Base-by-base conservation (phyloP, 2,797 vertebrate genomes). In the Taeniopygia guttata region DNA sequence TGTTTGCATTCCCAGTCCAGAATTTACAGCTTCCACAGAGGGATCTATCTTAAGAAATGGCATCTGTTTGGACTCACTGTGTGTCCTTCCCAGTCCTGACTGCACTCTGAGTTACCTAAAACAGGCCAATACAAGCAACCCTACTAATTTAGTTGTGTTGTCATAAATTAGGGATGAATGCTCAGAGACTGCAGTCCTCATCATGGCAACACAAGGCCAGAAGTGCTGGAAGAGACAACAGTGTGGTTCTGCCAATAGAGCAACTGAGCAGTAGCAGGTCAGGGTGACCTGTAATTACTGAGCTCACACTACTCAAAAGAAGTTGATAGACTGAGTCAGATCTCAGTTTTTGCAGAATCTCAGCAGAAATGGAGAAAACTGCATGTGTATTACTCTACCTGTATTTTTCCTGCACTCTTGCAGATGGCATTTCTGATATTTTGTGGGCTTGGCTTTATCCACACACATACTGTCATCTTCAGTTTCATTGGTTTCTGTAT, bases 401-500 rank as follows among this genome's bases (percentile, higher is more conserved):
- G 94, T 40, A 64, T 18, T 96, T 68, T 54, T 97, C 34, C 42
- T 77, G 87, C 98, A 98, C 15, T 95, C 90, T 56, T 96, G 97
- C 23, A 80, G 79, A 89, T 94, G 97, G 92, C 98, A 98, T n/a
- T 95, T 94, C 88, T 96, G 97, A 16, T 95, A 66, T 27, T 96
- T 92, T 19, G 42, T 75, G 54, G 98, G 98, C 70, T 94, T 97
- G 48, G 76, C n/a, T 72, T 96, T 85, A 8, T 94, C 89, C 79
- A 95, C 43, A 68, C 98, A 98, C n/a, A 91, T 49, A 48, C 76
- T 96, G 25, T 55, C 72, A 32, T 94, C 94, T 90, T 97, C 86
- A 4, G 94, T 96, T 78, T 88, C 70, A 54, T 77, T 95, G 34
- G 91, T 95, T 85, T 97, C 97, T 27, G 63, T 89, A 60, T 96